Percentiles rank a stretch among this genome's conserved stretches.
Conservation (phyloP, 2,797 vertebrate species). For the Tachyglossus aculeatus region DNA sequence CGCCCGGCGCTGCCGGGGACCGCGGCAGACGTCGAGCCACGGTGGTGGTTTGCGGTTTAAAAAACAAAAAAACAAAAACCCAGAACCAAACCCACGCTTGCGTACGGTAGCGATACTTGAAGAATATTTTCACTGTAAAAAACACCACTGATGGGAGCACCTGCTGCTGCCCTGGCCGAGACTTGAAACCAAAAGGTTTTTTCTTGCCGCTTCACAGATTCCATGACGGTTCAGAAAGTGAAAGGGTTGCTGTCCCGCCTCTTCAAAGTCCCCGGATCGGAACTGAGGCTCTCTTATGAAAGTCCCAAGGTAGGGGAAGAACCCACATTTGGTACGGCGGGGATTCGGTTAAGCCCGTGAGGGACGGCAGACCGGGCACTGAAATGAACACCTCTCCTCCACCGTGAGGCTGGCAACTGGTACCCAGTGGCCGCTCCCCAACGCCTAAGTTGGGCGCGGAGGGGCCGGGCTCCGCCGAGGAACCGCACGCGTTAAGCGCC, state of each 20-base stretch:
- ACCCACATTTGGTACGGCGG: too few species aligned
- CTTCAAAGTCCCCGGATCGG: conserved; percentile 83
- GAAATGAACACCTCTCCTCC: too few species aligned
- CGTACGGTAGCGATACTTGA: background rate
- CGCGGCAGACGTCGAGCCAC: background rate
- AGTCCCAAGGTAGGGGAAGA: conserved; percentile 85
- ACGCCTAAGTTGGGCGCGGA: background rate
- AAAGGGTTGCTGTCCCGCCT: conserved; percentile 88
- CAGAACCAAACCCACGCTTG: too few species aligned
- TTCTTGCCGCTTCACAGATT: conserved; percentile 72
- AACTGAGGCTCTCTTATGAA: conserved; percentile 84
- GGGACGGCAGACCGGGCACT: too few species aligned
- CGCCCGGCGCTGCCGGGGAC: background rate
- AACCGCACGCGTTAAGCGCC: conserved; percentile 2
- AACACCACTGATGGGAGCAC: background rate
- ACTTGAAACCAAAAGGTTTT: background rate
- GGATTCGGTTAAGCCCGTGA: too few species aligned
- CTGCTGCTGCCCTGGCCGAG: conserved; percentile 4
- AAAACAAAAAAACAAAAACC: conserved; percentile 41
- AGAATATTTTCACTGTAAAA: background rate
- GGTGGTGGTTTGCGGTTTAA: conserved; percentile 16
- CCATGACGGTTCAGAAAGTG: conserved; percentile 92
- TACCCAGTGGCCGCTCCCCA: background rate
- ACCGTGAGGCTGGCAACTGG: too few species aligned
- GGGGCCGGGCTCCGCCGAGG: background rate